These are phyloP conservation scores for Oryzias melastigma DNA, from an alignment of 2,113 vertebrate genomes.

Conservation along the genomic window DNA sequence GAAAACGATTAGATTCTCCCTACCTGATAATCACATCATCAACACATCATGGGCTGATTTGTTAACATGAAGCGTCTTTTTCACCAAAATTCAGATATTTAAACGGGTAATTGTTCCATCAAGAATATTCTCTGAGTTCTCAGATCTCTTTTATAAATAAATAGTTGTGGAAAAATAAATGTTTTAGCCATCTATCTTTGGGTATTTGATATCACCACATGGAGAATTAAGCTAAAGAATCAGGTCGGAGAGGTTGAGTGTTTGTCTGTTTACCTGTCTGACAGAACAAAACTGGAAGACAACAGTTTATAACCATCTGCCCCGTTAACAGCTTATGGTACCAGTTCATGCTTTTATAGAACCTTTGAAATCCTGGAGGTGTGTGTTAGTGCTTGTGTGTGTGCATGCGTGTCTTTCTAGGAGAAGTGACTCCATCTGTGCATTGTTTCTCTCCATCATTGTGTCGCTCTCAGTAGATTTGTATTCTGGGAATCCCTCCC, in stretches of 20 bases:
- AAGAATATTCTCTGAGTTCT: too few relatives aligned
- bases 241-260: slow-evolving; percentile 44
- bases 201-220: slow-evolving; percentile 12
- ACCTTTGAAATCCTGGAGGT: slow-evolving; percentile 58
- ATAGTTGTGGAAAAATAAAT: too few relatives aligned
- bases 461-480: slow-evolving; percentile 50
- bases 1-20: too few relatives aligned
- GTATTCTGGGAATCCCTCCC: slow-evolving; percentile 47
- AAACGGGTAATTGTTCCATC: too few relatives aligned
- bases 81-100: too few relatives aligned
- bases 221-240: slow-evolving; percentile 26
- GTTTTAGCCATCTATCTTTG: too few relatives aligned
- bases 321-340: slow-evolving; percentile 46
- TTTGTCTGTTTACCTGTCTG: slow-evolving; percentile 49
- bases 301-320: slow-evolving; percentile 60
- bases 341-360: slow-evolving; percentile 59
- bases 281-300: slow-evolving; percentile 36
- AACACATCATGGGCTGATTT: too few relatives aligned
- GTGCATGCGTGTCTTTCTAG: slow-evolving; percentile 25
- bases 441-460: slow-evolving; percentile 56
- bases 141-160: too few relatives aligned
- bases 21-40: too few relatives aligned
- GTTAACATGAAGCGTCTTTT: too few relatives aligned
- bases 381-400: slow-evolving; percentile 19
- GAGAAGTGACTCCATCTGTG: slow-evolving; percentile 58